Evolutionary conservation across 2,888 invertebrate genomes (phyloP).

Genomic region (Acronicta psi): DNA sequence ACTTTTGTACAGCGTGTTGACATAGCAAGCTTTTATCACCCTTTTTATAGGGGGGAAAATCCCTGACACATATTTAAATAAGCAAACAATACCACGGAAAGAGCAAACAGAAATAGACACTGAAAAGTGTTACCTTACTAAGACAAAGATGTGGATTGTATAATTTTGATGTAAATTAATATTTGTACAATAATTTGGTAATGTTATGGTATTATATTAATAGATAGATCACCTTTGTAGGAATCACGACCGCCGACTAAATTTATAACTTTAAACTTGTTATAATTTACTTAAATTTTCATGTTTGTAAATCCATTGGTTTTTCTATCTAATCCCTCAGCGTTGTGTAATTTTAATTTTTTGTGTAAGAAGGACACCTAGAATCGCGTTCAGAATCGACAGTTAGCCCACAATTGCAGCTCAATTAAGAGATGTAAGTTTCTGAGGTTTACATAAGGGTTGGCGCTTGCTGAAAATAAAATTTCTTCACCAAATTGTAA

Average conservation of each 20-base stretch:
- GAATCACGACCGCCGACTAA: no score
- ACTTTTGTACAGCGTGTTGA: conserved; percentile 85
- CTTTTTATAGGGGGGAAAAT: conserved; percentile 83
- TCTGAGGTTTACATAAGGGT: not conserved
- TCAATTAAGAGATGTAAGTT: conserved; percentile 13
- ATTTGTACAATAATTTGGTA: no score
- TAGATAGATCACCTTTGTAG: no score
- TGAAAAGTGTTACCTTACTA: conserved; percentile 60
- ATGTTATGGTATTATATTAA: no score
- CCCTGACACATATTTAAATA: conserved; percentile 88
- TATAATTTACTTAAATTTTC: no score
- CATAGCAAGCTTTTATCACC: conserved; percentile 87
- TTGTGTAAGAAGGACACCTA: no score
- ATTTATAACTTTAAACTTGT: no score
- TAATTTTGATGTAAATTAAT: conserved; percentile 5
- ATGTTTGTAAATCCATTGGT: no score
- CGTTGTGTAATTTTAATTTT: no score
- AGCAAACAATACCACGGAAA: conserved; percentile 79
- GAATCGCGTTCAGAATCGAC: conserved; percentile 4
- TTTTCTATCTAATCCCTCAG: no score
- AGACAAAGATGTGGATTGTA: conserved; percentile 37
- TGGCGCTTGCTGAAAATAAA: conserved; percentile 4
- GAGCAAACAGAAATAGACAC: conserved; percentile 76
- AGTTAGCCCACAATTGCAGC: conserved; percentile 7
- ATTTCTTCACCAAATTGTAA: conserved; percentile 26